Evolutionary conservation across 2,888 invertebrate genomes (phyloP).

Genomic region (Blastobasis lacticolella): DNA sequence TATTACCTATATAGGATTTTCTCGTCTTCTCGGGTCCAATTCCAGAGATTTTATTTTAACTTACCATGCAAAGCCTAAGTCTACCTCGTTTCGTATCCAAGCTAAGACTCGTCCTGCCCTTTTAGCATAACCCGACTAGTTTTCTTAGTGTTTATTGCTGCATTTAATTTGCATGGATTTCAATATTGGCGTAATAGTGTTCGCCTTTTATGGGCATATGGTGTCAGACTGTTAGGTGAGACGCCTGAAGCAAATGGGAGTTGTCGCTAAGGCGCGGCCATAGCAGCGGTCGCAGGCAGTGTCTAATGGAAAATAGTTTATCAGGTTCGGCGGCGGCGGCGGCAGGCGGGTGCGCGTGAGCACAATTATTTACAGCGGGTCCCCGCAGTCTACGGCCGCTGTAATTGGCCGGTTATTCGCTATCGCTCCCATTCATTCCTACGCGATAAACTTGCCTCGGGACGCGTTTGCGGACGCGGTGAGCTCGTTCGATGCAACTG

Average conservation of each 20-base stretch:
- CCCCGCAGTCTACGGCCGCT: conserved; percentile 47
- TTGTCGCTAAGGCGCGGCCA: conserved; percentile 49
- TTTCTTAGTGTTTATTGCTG: conserved; percentile 52
- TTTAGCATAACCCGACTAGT: conserved; percentile 39
- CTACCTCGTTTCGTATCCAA: neutral
- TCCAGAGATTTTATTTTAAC: too few relatives aligned
- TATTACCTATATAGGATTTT: too few relatives aligned
- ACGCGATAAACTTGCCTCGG: conserved; percentile 52
- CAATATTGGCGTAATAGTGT: conserved; percentile 45
- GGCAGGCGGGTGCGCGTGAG: conserved; percentile 46
- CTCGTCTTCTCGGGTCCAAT: too few relatives aligned
- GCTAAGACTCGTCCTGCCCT: conserved; percentile 32
- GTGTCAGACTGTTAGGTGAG: too few relatives aligned
- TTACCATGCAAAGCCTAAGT: too few relatives aligned
- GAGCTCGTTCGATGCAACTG: conserved; percentile 38
- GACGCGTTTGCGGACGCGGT: conserved; percentile 33
- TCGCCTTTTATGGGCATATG: too few relatives aligned
- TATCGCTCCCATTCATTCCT: conserved; percentile 66
- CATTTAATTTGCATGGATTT: conserved; percentile 57
- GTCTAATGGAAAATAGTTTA: conserved; percentile 66
- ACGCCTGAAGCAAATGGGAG: conserved; percentile 21
- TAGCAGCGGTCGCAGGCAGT: conserved; percentile 28
- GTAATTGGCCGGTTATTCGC: conserved; percentile 66
- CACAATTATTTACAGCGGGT: conserved; percentile 60
- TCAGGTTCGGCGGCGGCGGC: conserved; percentile 33